phyloP scores from a whole-genome alignment of 2,888 invertebrate species.

The Melinaea marsaeus region DNA sequence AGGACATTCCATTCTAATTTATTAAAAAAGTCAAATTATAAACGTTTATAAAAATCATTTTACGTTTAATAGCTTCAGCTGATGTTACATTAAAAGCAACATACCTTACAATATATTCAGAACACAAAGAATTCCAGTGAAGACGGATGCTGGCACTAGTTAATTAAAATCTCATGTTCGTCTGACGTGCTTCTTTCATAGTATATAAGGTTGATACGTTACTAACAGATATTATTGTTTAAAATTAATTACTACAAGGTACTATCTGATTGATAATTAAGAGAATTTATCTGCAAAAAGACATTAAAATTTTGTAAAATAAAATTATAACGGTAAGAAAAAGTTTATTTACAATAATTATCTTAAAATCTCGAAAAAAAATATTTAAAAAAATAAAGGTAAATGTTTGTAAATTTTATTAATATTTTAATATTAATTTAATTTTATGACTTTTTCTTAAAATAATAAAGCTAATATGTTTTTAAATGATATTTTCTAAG shows the following conservation, averaged over 20 bases:
- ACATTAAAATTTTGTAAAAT: neutral
- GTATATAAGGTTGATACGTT: slow-evolving; percentile 27
- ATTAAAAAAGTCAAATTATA: too few relatives aligned
- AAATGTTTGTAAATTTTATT: neutral
- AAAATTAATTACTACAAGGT: slow-evolving; percentile 19
- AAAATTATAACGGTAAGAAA: slow-evolving; percentile 2
- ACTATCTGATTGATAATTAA: neutral
- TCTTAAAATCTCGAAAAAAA: neutral
- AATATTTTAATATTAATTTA: too few relatives aligned
- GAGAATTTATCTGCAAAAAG: neutral
- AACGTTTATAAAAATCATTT: too few relatives aligned
- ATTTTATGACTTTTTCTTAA: too few relatives aligned
- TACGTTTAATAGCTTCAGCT: too few relatives aligned
- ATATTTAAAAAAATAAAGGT: neutral
- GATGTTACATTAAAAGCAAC: too few relatives aligned
- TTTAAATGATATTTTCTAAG: too few relatives aligned
- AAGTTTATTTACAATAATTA: neutral
- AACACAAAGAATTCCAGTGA: neutral
- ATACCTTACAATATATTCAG: neutral
- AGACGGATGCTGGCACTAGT: neutral
- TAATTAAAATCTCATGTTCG: neutral
- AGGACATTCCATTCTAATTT: too few relatives aligned
- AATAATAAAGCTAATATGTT: too few relatives aligned
- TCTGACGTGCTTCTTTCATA: slow-evolving; percentile 9
- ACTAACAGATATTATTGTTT: slow-evolving; percentile 18